A percentile compares a stretch with the other conserved stretches of the same genome.
phyloP scores from a whole-genome alignment of 2,888 invertebrate genomes.

The Chrysodeixis includens region DNA sequence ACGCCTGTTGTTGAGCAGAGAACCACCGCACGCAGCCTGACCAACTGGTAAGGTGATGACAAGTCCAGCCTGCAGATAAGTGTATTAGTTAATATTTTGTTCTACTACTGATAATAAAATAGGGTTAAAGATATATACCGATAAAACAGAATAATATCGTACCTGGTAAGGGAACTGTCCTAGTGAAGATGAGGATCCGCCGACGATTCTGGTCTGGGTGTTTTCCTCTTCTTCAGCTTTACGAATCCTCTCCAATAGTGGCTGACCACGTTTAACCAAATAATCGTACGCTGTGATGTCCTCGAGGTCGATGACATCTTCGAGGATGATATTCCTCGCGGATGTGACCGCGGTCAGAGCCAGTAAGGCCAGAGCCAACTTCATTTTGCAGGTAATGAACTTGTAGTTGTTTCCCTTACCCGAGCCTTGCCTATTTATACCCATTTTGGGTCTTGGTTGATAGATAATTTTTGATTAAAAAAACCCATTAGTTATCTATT shows the following conservation, averaged over 20 bases:
- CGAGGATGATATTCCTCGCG: slow-evolving; percentile 35
- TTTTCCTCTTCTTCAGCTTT: slow-evolving; percentile 44
- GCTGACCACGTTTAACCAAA: slow-evolving; percentile 49
- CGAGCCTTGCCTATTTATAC: background rate
- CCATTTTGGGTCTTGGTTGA: too few relatives aligned
- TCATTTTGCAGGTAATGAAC: slow-evolving; percentile 24
- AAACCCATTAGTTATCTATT: background rate
- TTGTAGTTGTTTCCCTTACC: background rate
- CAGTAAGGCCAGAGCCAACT: slow-evolving; percentile 35
- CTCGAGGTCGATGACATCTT: slow-evolving; percentile 42
- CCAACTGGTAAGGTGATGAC: slow-evolving; percentile 32
- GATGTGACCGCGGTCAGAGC: slow-evolving; percentile 43
- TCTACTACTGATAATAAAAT: too few relatives aligned
- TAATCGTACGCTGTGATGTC: slow-evolving; percentile 55
- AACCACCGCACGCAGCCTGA: slow-evolving; percentile 71
- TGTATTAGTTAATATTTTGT: background rate
- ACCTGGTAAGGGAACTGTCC: slow-evolving; percentile 61
- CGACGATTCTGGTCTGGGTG: slow-evolving; percentile 50
- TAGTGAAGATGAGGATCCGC: slow-evolving; percentile 44
- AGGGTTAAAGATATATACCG: too few relatives aligned
- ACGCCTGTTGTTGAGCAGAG: slow-evolving; percentile 59
- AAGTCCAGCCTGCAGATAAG: slow-evolving; percentile 57
- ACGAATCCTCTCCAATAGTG: slow-evolving; percentile 52
- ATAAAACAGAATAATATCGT: background rate
- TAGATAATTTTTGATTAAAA: slow-evolving; percentile 6